Percentiles rank a stretch among this genome's conserved stretches.
Conservation (phyloP, 2,888 invertebrate genomes). For the Acanthosepion lycidas region DNA sequence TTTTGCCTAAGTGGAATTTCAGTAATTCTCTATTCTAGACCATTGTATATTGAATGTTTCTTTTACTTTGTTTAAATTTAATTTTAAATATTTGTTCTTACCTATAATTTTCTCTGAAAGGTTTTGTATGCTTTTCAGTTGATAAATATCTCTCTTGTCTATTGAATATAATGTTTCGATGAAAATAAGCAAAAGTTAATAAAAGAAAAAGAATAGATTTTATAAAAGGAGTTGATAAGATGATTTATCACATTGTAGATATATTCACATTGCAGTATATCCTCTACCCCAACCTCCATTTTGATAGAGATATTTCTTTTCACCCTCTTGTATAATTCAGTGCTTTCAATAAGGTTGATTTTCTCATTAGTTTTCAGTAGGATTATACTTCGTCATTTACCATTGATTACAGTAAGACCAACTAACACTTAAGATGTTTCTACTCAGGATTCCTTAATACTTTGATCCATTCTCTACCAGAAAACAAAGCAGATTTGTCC, state of each 20-base stretch:
- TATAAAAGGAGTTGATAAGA: not conserved
- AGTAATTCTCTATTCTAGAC: not conserved
- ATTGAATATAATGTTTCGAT: not conserved
- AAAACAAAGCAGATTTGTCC: no score
- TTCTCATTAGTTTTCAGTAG: not conserved
- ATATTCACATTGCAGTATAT: not conserved
- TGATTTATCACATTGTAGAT: not conserved
- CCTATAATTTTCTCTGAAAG: not conserved
- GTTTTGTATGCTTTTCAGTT: not conserved
- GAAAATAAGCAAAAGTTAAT: not conserved
- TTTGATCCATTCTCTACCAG: no score
- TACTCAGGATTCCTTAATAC: no score
- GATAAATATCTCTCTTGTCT: constrained; percentile 4
- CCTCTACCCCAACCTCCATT: no score
- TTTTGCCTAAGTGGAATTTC: not conserved
- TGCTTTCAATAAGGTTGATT: not conserved
- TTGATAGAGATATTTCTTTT: no score
- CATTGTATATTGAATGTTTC: not conserved
- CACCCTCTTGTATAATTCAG: no score
- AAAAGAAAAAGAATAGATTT: not conserved
- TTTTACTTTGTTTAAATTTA: not conserved
- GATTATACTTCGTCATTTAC: not conserved
- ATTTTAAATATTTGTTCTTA: not conserved
- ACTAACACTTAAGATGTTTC: no score
- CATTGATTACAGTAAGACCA: not conserved